These are phyloP conservation scores for Cynocephalus volans DNA, from an alignment of 2,113 vertebrate species.

Conservation along the genomic window DNA sequence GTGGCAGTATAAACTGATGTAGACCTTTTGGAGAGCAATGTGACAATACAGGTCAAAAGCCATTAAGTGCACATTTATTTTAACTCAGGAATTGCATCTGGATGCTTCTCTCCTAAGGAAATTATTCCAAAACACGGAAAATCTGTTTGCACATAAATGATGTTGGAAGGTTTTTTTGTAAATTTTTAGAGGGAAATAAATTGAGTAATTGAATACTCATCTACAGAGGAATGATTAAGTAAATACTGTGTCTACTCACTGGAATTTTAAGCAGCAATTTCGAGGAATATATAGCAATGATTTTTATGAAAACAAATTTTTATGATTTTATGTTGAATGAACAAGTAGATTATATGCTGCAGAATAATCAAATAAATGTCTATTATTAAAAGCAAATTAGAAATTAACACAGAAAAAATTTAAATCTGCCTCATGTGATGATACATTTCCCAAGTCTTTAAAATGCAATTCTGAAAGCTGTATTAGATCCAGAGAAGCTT, in stretches of 20 bases:
- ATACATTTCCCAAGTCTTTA: background rate
- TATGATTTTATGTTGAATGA: background rate
- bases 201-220: background rate
- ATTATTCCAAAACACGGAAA: background rate
- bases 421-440: background rate
- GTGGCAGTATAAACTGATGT: rapidly evolving
- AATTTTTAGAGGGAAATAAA: background rate
- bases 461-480: background rate
- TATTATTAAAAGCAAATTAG: background rate
- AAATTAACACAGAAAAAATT: background rate
- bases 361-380: background rate
- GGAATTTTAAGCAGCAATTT: slow-evolving; percentile 4
- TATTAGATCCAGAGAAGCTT: background rate
- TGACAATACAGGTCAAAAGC: background rate
- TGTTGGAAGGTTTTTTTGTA: background rate
- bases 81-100: background rate
- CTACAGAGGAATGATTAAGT: background rate
- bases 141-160: background rate
- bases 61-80: background rate
- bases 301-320: background rate
- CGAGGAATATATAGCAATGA: background rate
- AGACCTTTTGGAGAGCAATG: background rate
- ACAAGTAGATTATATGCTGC: background rate
- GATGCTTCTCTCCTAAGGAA: background rate
- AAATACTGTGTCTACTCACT: background rate